A percentile compares a stretch with the other conserved stretches of the same genome.
phyloP scores from a whole-genome alignment of 1,140 invertebrate species.

The Listronotus bonariensis region DNA sequence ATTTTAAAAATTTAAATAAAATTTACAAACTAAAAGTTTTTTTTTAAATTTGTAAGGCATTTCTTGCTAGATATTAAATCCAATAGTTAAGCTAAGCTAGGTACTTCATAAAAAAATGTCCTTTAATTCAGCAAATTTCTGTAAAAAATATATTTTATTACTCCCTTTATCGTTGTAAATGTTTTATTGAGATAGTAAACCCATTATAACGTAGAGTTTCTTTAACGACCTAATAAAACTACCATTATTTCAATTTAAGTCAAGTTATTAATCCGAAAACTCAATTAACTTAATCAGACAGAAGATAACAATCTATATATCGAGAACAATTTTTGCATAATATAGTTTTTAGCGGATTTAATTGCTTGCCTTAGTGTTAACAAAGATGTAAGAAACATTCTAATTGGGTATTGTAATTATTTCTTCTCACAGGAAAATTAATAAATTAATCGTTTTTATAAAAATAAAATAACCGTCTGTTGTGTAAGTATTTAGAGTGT shows the following conservation, averaged over 20 bases:
- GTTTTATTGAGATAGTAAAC: too few species aligned
- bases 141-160: too few species aligned
- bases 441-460: not conserved
- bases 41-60: too few species aligned
- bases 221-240: conserved; percentile 18
- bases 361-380: conserved; percentile 6
- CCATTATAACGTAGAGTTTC: not conserved
- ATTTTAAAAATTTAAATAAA: too few species aligned
- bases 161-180: too few species aligned
- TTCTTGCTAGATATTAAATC: too few species aligned
- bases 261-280: conserved; percentile 21
- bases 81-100: too few species aligned
- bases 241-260: conserved; percentile 15
- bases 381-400: conserved; percentile 7
- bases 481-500: too few species aligned
- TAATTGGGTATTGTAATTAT: conserved; percentile 8
- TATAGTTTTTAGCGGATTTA: conserved; percentile 11
- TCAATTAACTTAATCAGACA: conserved; percentile 27
- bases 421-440: conserved; percentile 1
- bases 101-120: too few species aligned
- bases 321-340: conserved; percentile 10
- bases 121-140: too few species aligned
- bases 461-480: too few species aligned
- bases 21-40: too few species aligned
- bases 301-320: conserved; percentile 13